Evolutionary conservation across 2,113 vertebrate species (phyloP).

Genomic region (Columbina picui): DNA sequence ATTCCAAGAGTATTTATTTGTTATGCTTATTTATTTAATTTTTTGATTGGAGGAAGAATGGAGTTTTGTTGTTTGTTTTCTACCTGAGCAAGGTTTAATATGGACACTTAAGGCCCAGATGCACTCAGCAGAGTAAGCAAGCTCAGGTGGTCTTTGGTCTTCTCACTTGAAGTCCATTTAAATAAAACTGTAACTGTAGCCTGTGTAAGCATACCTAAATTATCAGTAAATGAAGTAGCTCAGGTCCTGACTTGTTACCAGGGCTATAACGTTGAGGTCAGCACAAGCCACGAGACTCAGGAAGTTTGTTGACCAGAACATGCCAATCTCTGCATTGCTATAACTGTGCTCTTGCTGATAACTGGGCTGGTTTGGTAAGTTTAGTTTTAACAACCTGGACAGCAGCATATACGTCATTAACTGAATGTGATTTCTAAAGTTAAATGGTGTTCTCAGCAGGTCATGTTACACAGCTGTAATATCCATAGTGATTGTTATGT

Average conservation of each 20-base stretch:
- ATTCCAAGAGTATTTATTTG: not conserved
- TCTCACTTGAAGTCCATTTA: not conserved
- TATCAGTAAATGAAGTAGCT: not conserved
- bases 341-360: not conserved
- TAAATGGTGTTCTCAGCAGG: not conserved
- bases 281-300: not conserved
- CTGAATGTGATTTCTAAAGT: not conserved
- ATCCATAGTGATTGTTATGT: not conserved
- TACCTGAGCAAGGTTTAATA: not conserved
- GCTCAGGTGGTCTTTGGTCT: not conserved
- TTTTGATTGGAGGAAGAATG: too few relatives aligned
- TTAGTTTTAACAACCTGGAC: not conserved
- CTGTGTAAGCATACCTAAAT: not conserved
- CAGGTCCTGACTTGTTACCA: not conserved
- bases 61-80: not conserved
- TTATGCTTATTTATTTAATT: not conserved
- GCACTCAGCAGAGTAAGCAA: not conserved
- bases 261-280: not conserved
- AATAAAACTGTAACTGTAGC: not conserved
- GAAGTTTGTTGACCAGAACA: not conserved
- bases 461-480: fast-evolving
- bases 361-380: fast-evolving
- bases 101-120: not conserved
- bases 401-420: not conserved
- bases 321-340: not conserved